Evolutionary conservation across 2,888 invertebrate genomes (phyloP).

Genomic region (Cylloceria caligata): DNA sequence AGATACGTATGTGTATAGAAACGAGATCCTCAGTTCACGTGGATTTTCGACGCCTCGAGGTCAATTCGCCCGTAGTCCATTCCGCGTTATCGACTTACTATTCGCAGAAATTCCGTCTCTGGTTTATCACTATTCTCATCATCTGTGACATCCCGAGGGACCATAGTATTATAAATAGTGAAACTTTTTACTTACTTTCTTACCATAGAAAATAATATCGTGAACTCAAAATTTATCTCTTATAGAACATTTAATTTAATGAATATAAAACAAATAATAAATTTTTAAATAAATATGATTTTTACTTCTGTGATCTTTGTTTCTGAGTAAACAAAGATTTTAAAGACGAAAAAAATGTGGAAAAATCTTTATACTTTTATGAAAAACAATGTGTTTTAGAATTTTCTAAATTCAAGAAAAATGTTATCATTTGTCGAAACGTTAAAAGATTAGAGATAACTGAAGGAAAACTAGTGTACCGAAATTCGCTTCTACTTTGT

Average conservation of each 20-base stretch:
- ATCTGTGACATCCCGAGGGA: constrained; percentile 13
- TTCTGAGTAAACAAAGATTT: too few species aligned
- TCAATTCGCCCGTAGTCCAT: not conserved
- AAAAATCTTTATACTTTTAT: not conserved
- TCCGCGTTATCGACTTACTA: constrained; percentile 27
- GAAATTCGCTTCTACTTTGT: not conserved
- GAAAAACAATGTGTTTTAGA: not conserved
- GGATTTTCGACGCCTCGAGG: not conserved
- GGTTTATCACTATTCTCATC: constrained; percentile 7
- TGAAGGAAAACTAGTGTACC: not conserved
- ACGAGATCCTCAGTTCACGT: not conserved
- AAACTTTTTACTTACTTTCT: not conserved
- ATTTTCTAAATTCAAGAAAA: not conserved
- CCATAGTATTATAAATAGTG: constrained; percentile 43
- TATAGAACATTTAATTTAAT: too few species aligned
- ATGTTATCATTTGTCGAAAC: not conserved
- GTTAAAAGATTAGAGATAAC: not conserved
- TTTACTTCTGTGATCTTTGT: too few species aligned
- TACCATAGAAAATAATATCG: constrained; percentile 16
- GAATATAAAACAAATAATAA: too few species aligned
- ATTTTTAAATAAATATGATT: too few species aligned
- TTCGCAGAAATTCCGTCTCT: not conserved
- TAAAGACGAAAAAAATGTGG: too few species aligned
- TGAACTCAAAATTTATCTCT: not conserved
- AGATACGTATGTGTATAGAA: not conserved